Evolutionary conservation across 2,113 vertebrate genomes (phyloP).

Genomic region (Semnornis frantzii): DNA sequence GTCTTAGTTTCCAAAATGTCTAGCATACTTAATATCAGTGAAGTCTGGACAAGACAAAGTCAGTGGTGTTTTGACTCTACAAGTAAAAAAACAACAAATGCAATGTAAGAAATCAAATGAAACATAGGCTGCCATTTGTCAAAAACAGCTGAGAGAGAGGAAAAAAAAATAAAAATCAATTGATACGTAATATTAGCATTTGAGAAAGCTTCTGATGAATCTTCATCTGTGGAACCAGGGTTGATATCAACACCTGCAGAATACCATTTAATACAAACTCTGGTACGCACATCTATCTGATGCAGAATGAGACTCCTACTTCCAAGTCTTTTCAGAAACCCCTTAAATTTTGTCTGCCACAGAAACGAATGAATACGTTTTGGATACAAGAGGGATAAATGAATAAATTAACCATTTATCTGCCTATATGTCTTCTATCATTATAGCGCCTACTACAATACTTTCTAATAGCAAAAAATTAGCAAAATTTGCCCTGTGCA

Average conservation of each 20-base stretch:
- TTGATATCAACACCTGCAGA: background rate
- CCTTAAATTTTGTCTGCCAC: background rate
- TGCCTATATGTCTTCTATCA: background rate
- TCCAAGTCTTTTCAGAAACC: background rate
- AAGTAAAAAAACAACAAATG: background rate
- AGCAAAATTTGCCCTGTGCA: background rate
- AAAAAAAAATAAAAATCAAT: background rate
- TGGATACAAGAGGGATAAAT: background rate
- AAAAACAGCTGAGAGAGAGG: background rate
- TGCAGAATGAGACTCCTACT: background rate
- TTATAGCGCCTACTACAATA: background rate
- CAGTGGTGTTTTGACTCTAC: background rate
- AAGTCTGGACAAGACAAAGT: background rate
- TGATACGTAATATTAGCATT: background rate
- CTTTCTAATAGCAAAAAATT: background rate
- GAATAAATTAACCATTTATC: background rate
- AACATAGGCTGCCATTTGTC: background rate
- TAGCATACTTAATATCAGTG: background rate
- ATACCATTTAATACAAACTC: background rate
- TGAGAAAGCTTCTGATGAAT: background rate
- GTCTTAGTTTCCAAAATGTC: background rate
- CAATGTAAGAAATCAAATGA: background rate
- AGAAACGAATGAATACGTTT: background rate
- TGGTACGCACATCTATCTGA: background rate
- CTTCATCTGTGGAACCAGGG: conserved; percentile 20